Evolutionary conservation across 2,888 invertebrate genomes (phyloP), one percentile per base, ranked within the genome.

Genomic region (Branchellion lobata): DNA sequence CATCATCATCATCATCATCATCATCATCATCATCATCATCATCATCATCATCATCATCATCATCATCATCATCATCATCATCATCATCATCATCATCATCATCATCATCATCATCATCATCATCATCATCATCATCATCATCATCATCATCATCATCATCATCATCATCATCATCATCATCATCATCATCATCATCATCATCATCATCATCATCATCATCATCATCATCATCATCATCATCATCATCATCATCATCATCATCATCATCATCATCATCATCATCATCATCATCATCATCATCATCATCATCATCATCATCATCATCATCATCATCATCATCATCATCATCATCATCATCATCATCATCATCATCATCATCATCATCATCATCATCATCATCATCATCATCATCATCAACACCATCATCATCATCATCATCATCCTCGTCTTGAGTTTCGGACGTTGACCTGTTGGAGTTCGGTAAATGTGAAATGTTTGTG

Each of bases 181-280:
- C 27, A 24, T 71, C 8, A 74, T 74, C 74, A 74, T 18, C 74
- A 47, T 51, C 53, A 40, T 51, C 1, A 74, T 74, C 53, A 74
- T 1, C 74, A 27, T 74, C 74, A 40, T 74, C 74, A 0, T 5
- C 74, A 27, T 74, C 40, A 29, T 53, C 75, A 1, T 75, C 75
- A 47, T 75, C 76, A 57, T 75, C 75, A 51, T 47, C 75, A 75
- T 21, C 75, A 75, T 51, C 75, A 51, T 29, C 57, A 79, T 72
- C 69, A 79, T 79, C 53, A 72, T 79, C 72, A 72, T 79, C 53
- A 47, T 72, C 51, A 72, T 79, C 72, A 79, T 72, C 47, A 53
- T 47, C 53, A 72, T 34, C 53, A 75, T 72, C 51, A 79, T 79
- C 51, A 73, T 47, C 51, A 72, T 72, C 69, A 79, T 79, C 69